Percentiles rank a stretch among this genome's conserved stretches.
Evolutionary conservation across 2,113 vertebrate genomes (phyloP).

Genomic region (Otus sunia): DNA sequence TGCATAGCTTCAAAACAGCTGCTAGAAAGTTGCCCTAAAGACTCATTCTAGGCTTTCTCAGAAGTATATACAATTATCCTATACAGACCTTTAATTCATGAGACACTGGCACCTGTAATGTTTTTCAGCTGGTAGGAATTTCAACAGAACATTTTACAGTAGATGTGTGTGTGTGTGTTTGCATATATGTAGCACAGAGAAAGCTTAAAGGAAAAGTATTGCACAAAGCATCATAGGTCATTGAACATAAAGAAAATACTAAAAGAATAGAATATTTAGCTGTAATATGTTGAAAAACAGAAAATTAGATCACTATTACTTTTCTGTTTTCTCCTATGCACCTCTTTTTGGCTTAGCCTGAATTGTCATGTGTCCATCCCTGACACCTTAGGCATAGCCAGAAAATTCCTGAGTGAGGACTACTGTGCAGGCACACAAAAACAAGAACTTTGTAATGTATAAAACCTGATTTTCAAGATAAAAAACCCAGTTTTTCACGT

Average conservation of each 20-base stretch:
- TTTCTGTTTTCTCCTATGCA: not conserved
- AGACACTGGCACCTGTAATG: not conserved
- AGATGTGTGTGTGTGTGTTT: not conserved
- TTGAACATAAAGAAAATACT: not conserved
- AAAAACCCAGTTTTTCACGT: rapidly evolving
- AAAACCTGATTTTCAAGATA: not conserved
- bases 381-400: not conserved
- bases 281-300: not conserved
- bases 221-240: not conserved
- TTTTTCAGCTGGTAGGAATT: not conserved
- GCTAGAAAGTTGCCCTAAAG: not conserved
- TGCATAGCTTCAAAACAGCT: not conserved
- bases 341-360: not conserved
- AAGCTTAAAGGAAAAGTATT: not conserved
- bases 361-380: not conserved
- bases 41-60: not conserved
- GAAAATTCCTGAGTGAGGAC: not conserved
- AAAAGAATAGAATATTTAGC: not conserved
- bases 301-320: not conserved
- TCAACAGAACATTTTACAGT: not conserved
- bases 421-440: not conserved
- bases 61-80: not conserved
- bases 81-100: not conserved
- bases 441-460: not conserved
- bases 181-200: not conserved